Conservation (phyloP, 1,140 invertebrate species). For the Aethina tumida region DNA sequence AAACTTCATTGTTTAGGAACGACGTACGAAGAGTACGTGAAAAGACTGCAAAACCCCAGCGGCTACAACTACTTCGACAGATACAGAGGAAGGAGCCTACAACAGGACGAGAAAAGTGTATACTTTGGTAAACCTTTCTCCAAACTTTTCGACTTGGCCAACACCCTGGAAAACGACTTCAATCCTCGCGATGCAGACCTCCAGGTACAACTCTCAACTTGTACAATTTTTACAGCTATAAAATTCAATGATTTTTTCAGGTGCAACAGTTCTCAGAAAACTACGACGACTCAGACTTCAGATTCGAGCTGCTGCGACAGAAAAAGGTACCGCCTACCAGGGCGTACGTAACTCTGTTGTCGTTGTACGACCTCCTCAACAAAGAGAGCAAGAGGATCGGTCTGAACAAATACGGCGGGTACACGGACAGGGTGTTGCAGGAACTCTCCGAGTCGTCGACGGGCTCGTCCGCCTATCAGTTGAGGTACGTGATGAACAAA, state of each 20-base stretch:
- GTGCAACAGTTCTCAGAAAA: constrained; percentile 22
- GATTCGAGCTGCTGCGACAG: constrained; percentile 18
- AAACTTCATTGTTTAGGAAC: constrained; percentile 12
- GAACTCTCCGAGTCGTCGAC: constrained; percentile 37
- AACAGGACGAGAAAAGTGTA: constrained; percentile 12
- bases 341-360: constrained; percentile 39
- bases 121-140: constrained; percentile 24
- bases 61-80: constrained; percentile 22
- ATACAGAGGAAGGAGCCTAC: constrained; percentile 14
- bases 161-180: constrained; percentile 13
- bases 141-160: constrained; percentile 20
- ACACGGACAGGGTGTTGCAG: constrained; percentile 38
- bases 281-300: constrained; percentile 28
- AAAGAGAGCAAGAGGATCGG: constrained; percentile 44
- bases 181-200: neutral
- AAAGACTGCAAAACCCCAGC: constrained; percentile 13
- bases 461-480: constrained; percentile 40
- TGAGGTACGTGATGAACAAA: constrained; percentile 38
- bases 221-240: constrained; percentile 4
- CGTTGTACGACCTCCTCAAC: constrained; percentile 45
- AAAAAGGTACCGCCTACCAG: constrained; percentile 29
- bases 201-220: neutral
- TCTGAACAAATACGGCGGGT: constrained; percentile 43
- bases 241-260: constrained; percentile 13
- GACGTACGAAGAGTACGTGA: constrained; percentile 15